A percentile compares a stretch with the other conserved stretches of the same genome.
These are phyloP conservation scores for Chionoecetes opilio DNA, from an alignment of 1,140 invertebrate genomes.

Conservation along the genomic window DNA sequence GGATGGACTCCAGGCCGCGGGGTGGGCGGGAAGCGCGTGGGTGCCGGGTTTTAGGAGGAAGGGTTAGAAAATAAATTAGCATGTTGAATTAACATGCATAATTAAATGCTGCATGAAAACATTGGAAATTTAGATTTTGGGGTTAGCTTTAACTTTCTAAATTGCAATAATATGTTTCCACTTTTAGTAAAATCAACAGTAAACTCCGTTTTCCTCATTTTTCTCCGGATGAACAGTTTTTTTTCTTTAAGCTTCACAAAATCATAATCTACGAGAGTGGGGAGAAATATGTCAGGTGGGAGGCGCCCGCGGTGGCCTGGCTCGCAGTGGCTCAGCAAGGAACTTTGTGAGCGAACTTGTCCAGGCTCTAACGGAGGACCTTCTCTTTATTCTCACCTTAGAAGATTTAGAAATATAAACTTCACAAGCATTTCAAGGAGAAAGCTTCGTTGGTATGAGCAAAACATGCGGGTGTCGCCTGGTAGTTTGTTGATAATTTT, in stretches of 20 bases:
- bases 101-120: not conserved
- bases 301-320: not conserved
- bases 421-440: not conserved
- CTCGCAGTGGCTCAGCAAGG: not conserved
- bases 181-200: not conserved
- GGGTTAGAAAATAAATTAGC: not conserved
- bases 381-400: not conserved
- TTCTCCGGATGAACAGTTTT: not conserved
- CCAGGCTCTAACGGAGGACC: not conserved
- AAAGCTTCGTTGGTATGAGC: not conserved
- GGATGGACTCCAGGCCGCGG: not conserved
- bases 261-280: not conserved
- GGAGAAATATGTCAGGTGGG: not conserved
- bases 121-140: not conserved
- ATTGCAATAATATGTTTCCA: too few relatives aligned
- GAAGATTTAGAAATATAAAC: not conserved
- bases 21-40: not conserved
- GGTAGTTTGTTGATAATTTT: not conserved
- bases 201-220: not conserved
- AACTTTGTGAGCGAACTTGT: conserved; percentile 5
- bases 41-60: not conserved
- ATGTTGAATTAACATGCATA: not conserved
- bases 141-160: too few relatives aligned
- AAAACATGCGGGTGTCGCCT: not conserved
- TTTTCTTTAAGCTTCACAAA: not conserved